phyloP scores from a whole-genome alignment of 92 coral and sea anemone species.

The Galaxea fascicularis region DNA sequence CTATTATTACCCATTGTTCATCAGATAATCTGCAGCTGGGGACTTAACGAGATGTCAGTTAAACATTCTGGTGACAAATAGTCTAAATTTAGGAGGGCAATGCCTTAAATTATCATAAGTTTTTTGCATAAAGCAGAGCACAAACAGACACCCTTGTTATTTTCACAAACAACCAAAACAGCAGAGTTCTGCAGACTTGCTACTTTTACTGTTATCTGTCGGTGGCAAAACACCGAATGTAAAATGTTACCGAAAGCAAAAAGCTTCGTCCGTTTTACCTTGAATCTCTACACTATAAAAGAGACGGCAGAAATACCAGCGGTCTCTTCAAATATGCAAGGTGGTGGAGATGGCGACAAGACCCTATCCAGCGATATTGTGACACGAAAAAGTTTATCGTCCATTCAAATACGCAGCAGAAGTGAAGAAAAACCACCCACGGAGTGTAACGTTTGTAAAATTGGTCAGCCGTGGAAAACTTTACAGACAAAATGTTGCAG shows the following conservation, averaged over 20 bases:
- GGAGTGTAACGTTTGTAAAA: background rate
- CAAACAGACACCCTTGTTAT: background rate
- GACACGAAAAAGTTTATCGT: background rate
- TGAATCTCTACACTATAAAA: constrained; percentile 16
- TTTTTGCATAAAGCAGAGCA: background rate
- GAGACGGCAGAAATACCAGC: background rate
- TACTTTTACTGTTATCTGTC: background rate
- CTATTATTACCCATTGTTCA: background rate
- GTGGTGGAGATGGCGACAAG: background rate
- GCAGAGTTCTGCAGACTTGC: background rate
- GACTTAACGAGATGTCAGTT: background rate
- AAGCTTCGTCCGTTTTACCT: background rate
- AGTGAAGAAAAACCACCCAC: background rate
- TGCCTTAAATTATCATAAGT: background rate
- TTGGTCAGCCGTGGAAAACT: background rate
- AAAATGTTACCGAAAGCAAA: background rate
- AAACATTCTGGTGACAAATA: background rate
- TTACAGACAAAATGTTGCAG: background rate
- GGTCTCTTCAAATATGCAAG: background rate
- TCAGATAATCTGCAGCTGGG: background rate
- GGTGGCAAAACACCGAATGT: background rate
- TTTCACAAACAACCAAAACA: background rate
- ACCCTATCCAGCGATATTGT: background rate
- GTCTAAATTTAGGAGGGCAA: constrained; percentile 23
- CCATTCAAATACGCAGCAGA: background rate